Base-by-base conservation (phyloP, 64 coral and sea anemone species). In the Actinia tenebrosa region DNA sequence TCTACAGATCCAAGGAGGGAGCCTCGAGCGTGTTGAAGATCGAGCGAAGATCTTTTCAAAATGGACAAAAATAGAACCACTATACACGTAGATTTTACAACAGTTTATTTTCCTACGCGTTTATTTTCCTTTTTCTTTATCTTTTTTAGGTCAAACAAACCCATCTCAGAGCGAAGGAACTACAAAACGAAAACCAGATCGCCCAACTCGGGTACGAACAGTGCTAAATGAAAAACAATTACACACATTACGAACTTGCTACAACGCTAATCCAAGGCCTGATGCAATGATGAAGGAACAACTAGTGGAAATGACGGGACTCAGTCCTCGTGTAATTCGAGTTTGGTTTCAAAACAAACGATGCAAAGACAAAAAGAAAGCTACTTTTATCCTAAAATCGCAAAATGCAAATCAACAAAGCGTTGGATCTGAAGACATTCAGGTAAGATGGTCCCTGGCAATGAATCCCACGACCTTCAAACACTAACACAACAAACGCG, bases 331-430 rank as follows among this genome's bases (percentile, higher is more conserved):
- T 81, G 97, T 99, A 37, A 99, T 99, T 78, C 90, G 97, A 13
- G 97, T 99, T 27, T 99, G 97, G 97, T 99, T 99, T 88, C 97
- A 99, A 89, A 99, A 99, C 79, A 99, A 99, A 72, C 93, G 97
- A 44, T 99, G 97, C 44, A 99, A 99, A 60, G 97, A 99, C 87
- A 99, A 99, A 82, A 99, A 99, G 82, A 99, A 93, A 83, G 94
- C 97, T 6, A 91, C 92, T 63, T 88, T 92, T 86, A 91, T 95
- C 61, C 88, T 89, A 63, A 99, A 98, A 55, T 82, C 90, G 16
- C 86, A 86, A 5, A 71, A 83, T 15, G 85, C 86, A 22, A 79
- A 87, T 45, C 84, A 87, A 52, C 94, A 92, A 89, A 80, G 84
- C 23, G 77, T 81, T 45, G 91, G 90, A 37, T 93, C 88, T 22